Evolutionary conservation across 2,888 invertebrate species (phyloP), one percentile per base, ranked within the genome.

Genomic region (Pharmacophagus antenor): DNA sequence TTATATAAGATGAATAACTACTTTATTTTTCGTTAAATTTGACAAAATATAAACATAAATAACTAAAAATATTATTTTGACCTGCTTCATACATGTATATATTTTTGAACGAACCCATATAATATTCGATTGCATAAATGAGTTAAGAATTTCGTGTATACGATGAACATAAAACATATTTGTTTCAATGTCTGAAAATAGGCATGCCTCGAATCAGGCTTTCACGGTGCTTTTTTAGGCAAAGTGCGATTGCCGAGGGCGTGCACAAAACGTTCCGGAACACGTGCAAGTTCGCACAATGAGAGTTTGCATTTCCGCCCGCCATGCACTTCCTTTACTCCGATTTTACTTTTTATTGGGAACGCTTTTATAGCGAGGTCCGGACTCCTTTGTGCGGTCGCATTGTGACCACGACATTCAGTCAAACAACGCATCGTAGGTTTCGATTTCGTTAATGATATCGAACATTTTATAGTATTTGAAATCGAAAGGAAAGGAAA

Each of bases 361-460:
- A 73, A 72, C 72, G 82, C 81, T 83, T 87, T 88, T 85, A 85
- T 83, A 79, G 76, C 77, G 81, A 71, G 84, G 82, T 77, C 82
- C 84, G 86, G 82, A 77, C 80, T 76, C 79, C 74, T 85, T 88
- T 90, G 85, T 88, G 66, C 65, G 70, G 66, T 66, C 66, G 68
- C 69, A 84, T 88, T 89, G 84, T 89, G 73, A 66, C 71, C 76
- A 79, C 81, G 83, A 87, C 86, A 84, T 86, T 87, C 85, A 82
- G 79, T 73, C 76, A 75, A 76, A 82, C 77, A 85, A 85, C 85
- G 80, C 83, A 84, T 86, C 84, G 85, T 79, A 84, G 89, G 88
- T 90, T 89, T 90, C 89, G 88, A 88, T 90, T 90, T 89, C 89
- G 82, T 84, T 88, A 85, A 88, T 86, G 88, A 88, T 89, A 88